phyloP scores from a whole-genome alignment of 2,113 vertebrate genomes.

The Chitala chitala region DNA sequence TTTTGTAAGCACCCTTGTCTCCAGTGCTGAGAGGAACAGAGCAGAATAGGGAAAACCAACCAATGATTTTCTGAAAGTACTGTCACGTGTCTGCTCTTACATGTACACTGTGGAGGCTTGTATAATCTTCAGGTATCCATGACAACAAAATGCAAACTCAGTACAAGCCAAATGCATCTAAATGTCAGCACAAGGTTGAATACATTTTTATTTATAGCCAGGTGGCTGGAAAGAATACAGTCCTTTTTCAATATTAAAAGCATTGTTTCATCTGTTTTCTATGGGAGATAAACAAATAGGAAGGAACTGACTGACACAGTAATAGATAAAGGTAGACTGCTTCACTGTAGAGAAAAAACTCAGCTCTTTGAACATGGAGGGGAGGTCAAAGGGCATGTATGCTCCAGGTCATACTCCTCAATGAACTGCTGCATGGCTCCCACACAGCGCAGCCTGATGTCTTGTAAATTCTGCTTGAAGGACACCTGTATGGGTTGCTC shows the following conservation, averaged over 20 bases:
- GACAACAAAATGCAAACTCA: conserved; percentile 22
- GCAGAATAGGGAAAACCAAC: not conserved
- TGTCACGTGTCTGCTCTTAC: conserved; percentile 15
- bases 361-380: not conserved
- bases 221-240: not conserved
- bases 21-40: not conserved
- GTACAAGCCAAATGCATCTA: conserved; percentile 7
- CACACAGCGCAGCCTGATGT: conserved; percentile 57
- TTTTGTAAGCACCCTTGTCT: not conserved
- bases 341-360: not conserved
- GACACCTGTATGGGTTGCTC: conserved; percentile 54
- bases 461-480: conserved; percentile 57
- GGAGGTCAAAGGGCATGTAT: conserved; percentile 23
- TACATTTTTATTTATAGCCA: conserved; percentile 13
- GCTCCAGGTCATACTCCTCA: conserved; percentile 54
- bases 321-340: not conserved
- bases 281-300: not conserved
- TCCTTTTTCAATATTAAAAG: not conserved
- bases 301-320: not conserved
- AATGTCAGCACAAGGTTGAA: conserved; percentile 10
- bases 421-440: conserved; percentile 64
- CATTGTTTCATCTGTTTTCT: conserved; percentile 10
- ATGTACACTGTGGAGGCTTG: conserved; percentile 1
- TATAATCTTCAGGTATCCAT: conserved; percentile 10
- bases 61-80: not conserved